Evolutionary conservation across 2,888 invertebrate species (phyloP), one percentile per base, ranked within the genome.

Genomic region (Anthrax anthrax): DNA sequence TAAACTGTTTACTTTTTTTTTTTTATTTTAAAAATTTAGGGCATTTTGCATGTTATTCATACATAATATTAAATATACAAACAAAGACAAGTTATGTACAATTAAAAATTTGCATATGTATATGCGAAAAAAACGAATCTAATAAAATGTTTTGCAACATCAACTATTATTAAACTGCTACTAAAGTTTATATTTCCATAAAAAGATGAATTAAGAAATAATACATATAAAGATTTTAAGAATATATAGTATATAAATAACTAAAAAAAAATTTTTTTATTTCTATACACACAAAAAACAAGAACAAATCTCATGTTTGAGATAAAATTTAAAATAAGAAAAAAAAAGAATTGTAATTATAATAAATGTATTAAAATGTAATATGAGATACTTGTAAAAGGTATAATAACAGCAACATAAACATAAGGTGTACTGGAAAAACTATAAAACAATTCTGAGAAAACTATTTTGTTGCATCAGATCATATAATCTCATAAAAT

Each of bases 401-500:
- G 23, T 23, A 23, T 23, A 23, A 23, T 23, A 23, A 23, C 23
- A 23, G 23, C 23, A n/a, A 27, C 23, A 32, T 32, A 32, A 32
- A 9, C 9, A 12, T 12, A 8, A 32, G 29, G 29, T 32, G 29
- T 12, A 32, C 29, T 32, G 12, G 13, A 32, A 32, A 32, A 32
- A 12, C 3, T 5, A 32, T 32, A 32, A 32, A 42, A 42, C 42
- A 42, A 42, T 42, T 42, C 42, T 42, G 42, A 27, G 42, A 42
- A n/a, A 41, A 42, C 32, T 23, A 39, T n/a, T 18, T 18, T 42
- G 34, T 42, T 42, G 42, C 34, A 34, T 34, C 42, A 42, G 18
- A 27, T 32, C 42, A 42, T 32, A 32, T 12, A 32, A 32, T 32
- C 29, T 12, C 29, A 32, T n/a, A 23, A 32, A 32, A 32, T 32